Conservation (phyloP, 2,888 invertebrate species). For the Nesidiocoris tenuis region DNA sequence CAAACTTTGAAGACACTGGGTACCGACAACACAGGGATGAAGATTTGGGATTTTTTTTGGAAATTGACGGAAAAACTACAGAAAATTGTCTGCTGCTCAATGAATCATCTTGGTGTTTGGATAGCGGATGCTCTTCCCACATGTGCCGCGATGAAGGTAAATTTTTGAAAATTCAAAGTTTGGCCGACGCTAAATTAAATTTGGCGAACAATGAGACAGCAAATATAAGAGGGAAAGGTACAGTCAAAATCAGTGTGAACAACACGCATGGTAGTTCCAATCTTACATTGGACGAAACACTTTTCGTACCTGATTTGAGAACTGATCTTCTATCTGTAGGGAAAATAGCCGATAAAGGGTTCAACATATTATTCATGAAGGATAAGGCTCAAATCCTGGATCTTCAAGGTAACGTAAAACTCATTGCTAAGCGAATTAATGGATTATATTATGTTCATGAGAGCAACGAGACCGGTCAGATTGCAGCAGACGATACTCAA, state of each 20-base stretch:
- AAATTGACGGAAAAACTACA: no score
- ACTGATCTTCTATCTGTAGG: background rate
- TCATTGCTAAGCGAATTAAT: background rate
- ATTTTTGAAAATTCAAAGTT: background rate
- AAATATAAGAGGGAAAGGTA: background rate
- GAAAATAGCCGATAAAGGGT: background rate
- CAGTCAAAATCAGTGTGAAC: background rate
- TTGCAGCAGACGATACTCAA: background rate
- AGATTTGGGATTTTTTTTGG: no score
- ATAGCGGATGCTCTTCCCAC: background rate
- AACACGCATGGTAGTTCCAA: background rate
- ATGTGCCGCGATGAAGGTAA: background rate
- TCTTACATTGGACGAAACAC: background rate
- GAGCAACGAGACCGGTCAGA: background rate
- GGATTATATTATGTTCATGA: background rate
- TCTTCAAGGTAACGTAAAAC: background rate
- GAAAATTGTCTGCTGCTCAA: no score
- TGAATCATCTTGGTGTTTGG: background rate
- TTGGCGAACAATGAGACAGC: background rate
- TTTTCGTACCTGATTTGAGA: background rate
- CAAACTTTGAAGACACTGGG: no score
- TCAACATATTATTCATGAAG: background rate
- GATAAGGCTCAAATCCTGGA: background rate
- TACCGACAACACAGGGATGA: no score
- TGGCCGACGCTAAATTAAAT: background rate